These are phyloP conservation scores for Climacteris rufus DNA, from an alignment of 2,113 vertebrate genomes.

Conservation along the genomic window DNA sequence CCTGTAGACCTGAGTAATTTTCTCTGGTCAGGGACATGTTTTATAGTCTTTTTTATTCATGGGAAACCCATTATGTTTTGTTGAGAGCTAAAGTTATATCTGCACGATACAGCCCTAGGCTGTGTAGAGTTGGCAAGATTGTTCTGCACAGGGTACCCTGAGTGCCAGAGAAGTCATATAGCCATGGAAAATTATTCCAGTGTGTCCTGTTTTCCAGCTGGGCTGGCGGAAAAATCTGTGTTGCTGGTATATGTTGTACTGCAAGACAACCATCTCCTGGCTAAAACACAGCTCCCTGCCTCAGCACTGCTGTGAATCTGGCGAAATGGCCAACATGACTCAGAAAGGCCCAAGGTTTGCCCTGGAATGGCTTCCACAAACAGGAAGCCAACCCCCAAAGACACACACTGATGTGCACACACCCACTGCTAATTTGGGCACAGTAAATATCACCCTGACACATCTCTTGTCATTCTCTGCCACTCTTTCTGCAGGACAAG, in stretches of 20 bases:
- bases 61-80: background rate
- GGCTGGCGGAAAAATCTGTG: background rate
- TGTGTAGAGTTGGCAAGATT: background rate
- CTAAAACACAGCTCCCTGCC: background rate
- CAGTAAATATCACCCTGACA: background rate
- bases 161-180: background rate
- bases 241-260: background rate
- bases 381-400: background rate
- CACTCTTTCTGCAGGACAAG: background rate
- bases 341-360: background rate
- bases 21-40: background rate
- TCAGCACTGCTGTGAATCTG: background rate
- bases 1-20: background rate
- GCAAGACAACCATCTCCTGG: background rate
- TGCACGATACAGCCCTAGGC: accelerated
- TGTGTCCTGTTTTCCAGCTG: background rate
- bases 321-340: background rate
- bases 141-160: background rate
- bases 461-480: background rate
- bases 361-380: background rate
- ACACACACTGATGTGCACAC: background rate
- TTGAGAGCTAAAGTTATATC: background rate
- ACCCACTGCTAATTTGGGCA: background rate
- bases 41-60: background rate
- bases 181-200: background rate